phyloP scores from a whole-genome alignment of 2,113 vertebrate species.

The Trogon surrucura region DNA sequence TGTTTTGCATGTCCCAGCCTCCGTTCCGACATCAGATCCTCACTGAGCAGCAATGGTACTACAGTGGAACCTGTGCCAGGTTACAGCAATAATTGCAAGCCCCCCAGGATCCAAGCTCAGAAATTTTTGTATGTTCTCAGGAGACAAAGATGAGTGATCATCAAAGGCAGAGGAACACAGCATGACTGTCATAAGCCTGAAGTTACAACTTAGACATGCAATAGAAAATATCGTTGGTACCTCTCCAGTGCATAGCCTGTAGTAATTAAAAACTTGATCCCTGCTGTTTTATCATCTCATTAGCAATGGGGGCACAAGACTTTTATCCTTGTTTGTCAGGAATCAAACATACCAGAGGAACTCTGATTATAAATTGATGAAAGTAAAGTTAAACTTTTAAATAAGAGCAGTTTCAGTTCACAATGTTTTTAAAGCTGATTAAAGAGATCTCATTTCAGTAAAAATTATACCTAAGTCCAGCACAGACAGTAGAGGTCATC shows the following conservation, averaged over 20 bases:
- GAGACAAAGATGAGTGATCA: constrained; percentile 89
- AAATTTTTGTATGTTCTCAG: constrained; percentile 87
- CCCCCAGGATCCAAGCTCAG: constrained; percentile 78
- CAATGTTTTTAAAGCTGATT: constrained; percentile 80
- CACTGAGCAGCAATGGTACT: constrained; percentile 9
- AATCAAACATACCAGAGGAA: constrained; percentile 86
- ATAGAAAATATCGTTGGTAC: constrained; percentile 84
- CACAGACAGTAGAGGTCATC: constrained; percentile 57
- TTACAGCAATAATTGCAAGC: constrained; percentile 76
- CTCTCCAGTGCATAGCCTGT: constrained; percentile 86
- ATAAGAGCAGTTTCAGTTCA: constrained; percentile 77
- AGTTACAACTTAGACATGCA: constrained; percentile 96
- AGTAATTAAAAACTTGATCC: constrained; percentile 99
- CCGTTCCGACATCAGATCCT: background rate
- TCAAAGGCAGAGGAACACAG: constrained; percentile 95
- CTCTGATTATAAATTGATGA: constrained; percentile 87
- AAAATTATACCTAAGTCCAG: constrained; percentile 60
- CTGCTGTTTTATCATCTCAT: constrained; percentile 94
- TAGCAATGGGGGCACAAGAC: constrained; percentile 88
- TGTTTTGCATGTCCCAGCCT: background rate
- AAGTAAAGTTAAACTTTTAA: constrained; percentile 86
- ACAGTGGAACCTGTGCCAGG: constrained; percentile 74
- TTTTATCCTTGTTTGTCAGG: constrained; percentile 94
- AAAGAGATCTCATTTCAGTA: constrained; percentile 64
- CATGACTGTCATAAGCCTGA: constrained; percentile 93